These are phyloP conservation scores for Eupithecia abbreviata DNA, from an alignment of 2,888 invertebrate genomes.

Conservation along the genomic window DNA sequence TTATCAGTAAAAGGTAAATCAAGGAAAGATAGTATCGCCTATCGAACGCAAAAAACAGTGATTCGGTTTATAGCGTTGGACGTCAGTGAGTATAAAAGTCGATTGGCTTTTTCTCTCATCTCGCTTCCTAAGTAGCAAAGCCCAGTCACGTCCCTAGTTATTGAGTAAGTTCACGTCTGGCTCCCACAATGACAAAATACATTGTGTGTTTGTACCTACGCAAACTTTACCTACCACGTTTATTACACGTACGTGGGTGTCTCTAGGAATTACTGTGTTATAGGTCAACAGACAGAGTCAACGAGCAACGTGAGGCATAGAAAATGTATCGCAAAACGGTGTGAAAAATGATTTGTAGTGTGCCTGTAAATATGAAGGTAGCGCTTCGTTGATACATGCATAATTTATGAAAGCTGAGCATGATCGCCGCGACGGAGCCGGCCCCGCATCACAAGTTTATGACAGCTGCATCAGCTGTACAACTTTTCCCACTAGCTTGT, in stretches of 20 bases:
- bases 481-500: conserved; percentile 41
- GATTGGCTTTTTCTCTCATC: conserved; percentile 42
- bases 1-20: neutral
- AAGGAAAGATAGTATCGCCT: conserved; percentile 1
- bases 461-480: conserved; percentile 47
- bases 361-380: conserved; percentile 26
- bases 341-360: conserved; percentile 17
- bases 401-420: conserved; percentile 42
- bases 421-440: conserved; percentile 24
- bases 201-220: conserved; percentile 48
- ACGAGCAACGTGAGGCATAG: conserved; percentile 19
- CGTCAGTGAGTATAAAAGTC: conserved; percentile 40
- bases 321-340: conserved; percentile 16
- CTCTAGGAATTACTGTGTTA: conserved; percentile 35
- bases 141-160: conserved; percentile 44
- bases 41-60: conserved; percentile 26
- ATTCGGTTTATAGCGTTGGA: conserved; percentile 35
- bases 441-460: conserved; percentile 50
- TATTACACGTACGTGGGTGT: conserved; percentile 45
- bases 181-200: conserved; percentile 52
- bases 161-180: conserved; percentile 45
- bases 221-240: conserved; percentile 50
- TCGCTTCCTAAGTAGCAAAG: conserved; percentile 36
- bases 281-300: conserved; percentile 28
- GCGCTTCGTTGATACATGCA: conserved; percentile 37